A percentile compares a stretch with the other conserved stretches of the same genome.
Evolutionary conservation across 2,888 invertebrate species (phyloP).

Genomic region (Caenorhabditis angaria): DNA sequence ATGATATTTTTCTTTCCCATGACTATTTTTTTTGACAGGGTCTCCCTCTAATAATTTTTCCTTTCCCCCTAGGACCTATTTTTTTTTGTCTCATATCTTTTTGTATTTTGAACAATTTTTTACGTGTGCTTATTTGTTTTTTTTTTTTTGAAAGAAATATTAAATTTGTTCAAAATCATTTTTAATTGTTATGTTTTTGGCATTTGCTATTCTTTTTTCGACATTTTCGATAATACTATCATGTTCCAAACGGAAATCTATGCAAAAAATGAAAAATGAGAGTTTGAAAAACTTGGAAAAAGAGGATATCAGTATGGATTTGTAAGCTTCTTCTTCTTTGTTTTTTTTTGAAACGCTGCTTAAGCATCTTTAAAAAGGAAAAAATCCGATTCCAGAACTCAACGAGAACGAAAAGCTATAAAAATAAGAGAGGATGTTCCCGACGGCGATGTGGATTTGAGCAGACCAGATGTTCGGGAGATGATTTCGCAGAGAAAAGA

Average conservation of each 20-base stretch:
- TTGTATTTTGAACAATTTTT: background rate
- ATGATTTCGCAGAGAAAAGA: too few species aligned
- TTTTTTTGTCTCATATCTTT: conserved; percentile 4
- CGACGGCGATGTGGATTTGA: too few species aligned
- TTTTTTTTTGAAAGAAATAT: background rate
- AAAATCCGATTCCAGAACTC: background rate
- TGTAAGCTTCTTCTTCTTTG: background rate
- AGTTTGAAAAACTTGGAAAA: conserved; percentile 4
- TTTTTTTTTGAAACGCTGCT: background rate
- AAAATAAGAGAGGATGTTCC: too few species aligned
- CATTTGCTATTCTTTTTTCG: background rate
- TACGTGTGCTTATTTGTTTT: background rate
- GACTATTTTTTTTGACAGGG: conserved; percentile 4
- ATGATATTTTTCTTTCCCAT: conserved; percentile 13
- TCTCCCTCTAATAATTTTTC: conserved; percentile 4
- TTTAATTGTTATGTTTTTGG: background rate
- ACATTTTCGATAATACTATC: background rate
- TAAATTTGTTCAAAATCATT: background rate
- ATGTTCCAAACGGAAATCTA: background rate
- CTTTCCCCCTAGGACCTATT: conserved; percentile 7
- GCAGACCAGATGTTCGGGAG: too few species aligned
- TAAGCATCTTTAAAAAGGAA: too few species aligned
- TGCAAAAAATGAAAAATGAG: conserved; percentile 1
- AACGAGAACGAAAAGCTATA: background rate
- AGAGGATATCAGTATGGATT: conserved; percentile 5